Percentiles rank a stretch among this genome's conserved stretches.
Conservation (phyloP, 2,113 vertebrate species). For the Atlantisia rogersi region DNA sequence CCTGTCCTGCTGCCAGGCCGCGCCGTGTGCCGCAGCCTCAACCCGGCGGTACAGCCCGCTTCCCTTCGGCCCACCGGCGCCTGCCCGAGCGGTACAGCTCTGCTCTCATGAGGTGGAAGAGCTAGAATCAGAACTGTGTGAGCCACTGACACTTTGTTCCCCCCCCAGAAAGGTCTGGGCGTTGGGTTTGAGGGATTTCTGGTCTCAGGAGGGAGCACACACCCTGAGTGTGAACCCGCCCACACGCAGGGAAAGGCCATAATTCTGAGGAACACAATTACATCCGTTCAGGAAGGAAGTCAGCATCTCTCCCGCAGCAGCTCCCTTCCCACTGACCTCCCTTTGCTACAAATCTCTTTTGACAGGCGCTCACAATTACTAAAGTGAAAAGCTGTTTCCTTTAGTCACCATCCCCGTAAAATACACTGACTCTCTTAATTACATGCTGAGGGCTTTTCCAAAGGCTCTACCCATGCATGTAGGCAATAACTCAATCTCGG, state of each 20-base stretch:
- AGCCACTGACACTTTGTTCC: neutral
- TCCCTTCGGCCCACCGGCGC: neutral
- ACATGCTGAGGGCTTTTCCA: neutral
- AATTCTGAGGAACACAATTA: neutral
- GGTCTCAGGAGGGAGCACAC: neutral
- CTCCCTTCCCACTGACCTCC: neutral
- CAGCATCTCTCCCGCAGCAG: neutral
- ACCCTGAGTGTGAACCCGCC: neutral
- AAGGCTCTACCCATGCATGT: conserved; percentile 40
- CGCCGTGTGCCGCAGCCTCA: neutral
- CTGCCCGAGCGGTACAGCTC: accelerated
- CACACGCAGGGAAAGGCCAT: neutral
- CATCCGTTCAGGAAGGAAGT: accelerated
- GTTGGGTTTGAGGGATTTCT: neutral
- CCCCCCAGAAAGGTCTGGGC: neutral
- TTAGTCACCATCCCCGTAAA: neutral
- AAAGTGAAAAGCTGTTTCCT: conserved; percentile 14
- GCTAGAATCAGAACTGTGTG: accelerated
- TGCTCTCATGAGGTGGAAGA: accelerated
- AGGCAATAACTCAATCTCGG: conserved; percentile 21
- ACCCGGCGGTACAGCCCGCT: neutral
- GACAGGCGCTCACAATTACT: neutral
- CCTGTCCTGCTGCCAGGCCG: neutral
- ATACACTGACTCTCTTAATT: conserved; percentile 36
- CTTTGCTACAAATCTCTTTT: neutral